Evolutionary conservation across 2,888 invertebrate species (phyloP), one percentile per base, ranked within the genome.

Genomic region (Campoplex nolae): DNA sequence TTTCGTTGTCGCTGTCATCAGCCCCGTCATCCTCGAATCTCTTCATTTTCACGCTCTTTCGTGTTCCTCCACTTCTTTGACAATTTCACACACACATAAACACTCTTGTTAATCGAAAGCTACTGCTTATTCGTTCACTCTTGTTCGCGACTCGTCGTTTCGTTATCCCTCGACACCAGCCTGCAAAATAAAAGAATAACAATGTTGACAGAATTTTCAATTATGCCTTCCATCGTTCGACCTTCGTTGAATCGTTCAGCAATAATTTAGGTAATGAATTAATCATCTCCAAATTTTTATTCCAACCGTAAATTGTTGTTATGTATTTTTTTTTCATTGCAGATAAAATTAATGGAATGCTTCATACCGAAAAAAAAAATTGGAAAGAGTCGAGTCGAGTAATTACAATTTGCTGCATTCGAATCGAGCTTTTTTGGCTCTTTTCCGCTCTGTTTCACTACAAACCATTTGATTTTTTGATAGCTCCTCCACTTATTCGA

Each of bases 1-100:
- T 95, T 91, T 97, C 97, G 89, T 96, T 95, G 94, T 96, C 96
- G 92, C 96, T 96, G 93, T 96, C 96, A 90, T 95, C 95, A 90
- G 95, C 96, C 51, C 95, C 94, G 85, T 94, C 94, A 84, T 94
- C 94, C 89, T 94, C 95, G 91, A 94, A 94, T 62, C 93, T 92
- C 45, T 94, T 94, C 94, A 94, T 94, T 88, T 89, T 90, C 73
- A 74, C 82, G 74, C 76, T 45, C 81, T 70, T 67, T 83, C 87
- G 56, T 75, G 56, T 80, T 83, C 80, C 85, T 75, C 78, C 81
- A 84, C 85, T 85, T 80, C 87, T 73, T 54, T 54, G 42, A 56
- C 67, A 28, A 75, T 65, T 13, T 70, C 35, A 23, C 81, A 54
- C 68, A 51, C 83, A 48, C 74, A 13, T 56, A 48, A 51, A 80